Conservation (phyloP, 2,888 invertebrate genomes). For the Melieria omissa region DNA sequence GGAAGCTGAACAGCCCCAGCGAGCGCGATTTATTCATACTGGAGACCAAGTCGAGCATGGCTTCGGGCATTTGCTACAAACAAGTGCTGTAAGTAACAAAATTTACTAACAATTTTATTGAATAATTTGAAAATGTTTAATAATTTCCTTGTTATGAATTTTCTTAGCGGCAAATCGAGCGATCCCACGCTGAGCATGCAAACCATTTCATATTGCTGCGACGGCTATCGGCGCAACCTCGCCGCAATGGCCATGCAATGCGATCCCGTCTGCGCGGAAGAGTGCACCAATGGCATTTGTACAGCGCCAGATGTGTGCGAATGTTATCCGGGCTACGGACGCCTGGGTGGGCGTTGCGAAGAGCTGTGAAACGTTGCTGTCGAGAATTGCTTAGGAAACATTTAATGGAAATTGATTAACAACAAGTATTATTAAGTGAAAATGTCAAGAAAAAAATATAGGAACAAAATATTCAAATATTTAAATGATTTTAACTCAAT, state of each 20-base stretch:
- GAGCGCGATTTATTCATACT: conserved; percentile 49
- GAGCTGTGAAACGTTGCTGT: conserved; percentile 7
- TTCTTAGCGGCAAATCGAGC: conserved; percentile 47
- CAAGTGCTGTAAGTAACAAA: conserved; percentile 58
- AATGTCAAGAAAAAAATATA: background rate
- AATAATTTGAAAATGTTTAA: background rate
- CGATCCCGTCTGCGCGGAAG: conserved; percentile 66
- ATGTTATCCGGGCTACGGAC: conserved; percentile 55
- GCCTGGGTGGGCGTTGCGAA: conserved; percentile 46
- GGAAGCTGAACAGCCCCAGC: conserved; percentile 45
- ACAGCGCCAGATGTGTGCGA: conserved; percentile 62
- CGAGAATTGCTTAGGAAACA: background rate
- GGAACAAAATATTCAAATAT: background rate
- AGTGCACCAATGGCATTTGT: conserved; percentile 69
- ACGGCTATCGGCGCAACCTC: conserved; percentile 73
- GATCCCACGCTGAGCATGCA: conserved; percentile 67
- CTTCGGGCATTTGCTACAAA: conserved; percentile 62
- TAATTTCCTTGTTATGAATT: background rate
- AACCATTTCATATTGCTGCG: conserved; percentile 76
- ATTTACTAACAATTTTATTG: background rate
- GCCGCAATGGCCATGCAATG: conserved; percentile 66
- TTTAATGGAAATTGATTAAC: background rate
- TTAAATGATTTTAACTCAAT: too few relatives aligned
- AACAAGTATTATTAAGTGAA: background rate
- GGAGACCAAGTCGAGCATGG: conserved; percentile 51